phyloP scores from a whole-genome alignment of 2,888 invertebrate species.

The Eristalinus sepulchralis region DNA sequence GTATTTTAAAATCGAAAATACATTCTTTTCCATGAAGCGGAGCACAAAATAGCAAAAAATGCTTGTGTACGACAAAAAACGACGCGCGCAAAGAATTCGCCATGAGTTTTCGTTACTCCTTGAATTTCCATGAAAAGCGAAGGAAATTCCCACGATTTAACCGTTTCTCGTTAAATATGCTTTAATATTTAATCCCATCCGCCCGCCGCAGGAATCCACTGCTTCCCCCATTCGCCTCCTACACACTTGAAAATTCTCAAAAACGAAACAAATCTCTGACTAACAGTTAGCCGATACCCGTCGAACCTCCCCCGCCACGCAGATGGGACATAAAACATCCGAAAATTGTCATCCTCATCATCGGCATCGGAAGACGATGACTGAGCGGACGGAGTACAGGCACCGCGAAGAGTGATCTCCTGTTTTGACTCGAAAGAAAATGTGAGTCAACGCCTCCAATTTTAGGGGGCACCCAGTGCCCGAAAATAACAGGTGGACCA shows the following conservation, averaged over 20 bases:
- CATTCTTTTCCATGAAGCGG: not conserved
- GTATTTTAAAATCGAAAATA: constrained; percentile 4
- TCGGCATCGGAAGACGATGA: constrained; percentile 9
- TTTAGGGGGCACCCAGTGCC: constrained; percentile 25
- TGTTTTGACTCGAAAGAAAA: constrained; percentile 32
- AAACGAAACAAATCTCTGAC: constrained; percentile 49
- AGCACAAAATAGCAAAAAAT: not conserved
- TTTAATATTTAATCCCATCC: not conserved
- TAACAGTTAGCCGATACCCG: constrained; percentile 13
- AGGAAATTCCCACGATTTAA: constrained; percentile 47
- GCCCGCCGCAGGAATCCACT: not conserved
- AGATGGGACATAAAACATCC: constrained; percentile 14
- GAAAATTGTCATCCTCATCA: constrained; percentile 25
- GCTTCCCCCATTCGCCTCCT: not conserved
- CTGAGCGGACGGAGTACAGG: not conserved
- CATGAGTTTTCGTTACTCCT: constrained; percentile 46
- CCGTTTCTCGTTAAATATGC: not conserved
- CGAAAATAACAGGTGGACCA: constrained; percentile 19
- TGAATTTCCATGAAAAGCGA: constrained; percentile 42
- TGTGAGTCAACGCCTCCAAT: constrained; percentile 46
- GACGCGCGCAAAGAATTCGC: constrained; percentile 11
- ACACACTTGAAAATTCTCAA: constrained; percentile 7
- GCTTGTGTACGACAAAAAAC: not conserved
- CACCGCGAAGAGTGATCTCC: constrained; percentile 10
- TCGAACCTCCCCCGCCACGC: not conserved